These are phyloP conservation scores for Tigriopus japonicus DNA, from an alignment of 1,140 invertebrate species.

Conservation along the genomic window DNA sequence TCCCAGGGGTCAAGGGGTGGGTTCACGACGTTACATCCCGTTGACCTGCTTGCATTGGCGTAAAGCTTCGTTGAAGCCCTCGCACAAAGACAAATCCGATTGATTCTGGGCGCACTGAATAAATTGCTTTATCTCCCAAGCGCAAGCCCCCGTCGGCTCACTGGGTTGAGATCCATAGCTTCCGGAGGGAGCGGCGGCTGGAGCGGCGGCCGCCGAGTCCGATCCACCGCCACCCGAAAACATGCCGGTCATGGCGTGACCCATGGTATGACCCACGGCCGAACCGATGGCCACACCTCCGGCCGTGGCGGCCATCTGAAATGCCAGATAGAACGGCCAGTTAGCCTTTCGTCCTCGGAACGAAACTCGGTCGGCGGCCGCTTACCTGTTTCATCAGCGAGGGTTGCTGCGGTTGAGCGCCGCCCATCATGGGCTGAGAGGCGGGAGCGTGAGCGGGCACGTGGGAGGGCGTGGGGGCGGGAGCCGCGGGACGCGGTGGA, in stretches of 20 bases:
- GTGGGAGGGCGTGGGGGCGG: constrained; percentile 26
- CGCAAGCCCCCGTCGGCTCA: constrained; percentile 45
- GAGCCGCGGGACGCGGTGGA: constrained; percentile 23
- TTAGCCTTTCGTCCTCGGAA: background rate
- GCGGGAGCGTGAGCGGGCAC: constrained; percentile 8
- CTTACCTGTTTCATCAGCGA: constrained; percentile 60
- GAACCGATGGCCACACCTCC: constrained; percentile 73
- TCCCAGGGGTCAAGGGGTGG: too few relatives aligned
- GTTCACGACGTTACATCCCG: background rate
- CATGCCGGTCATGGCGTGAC: constrained; percentile 60
- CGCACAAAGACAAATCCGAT: constrained; percentile 59
- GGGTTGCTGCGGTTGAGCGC: constrained; percentile 34
- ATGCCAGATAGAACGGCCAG: background rate
- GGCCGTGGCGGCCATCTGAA: constrained; percentile 46
- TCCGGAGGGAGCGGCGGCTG: constrained; percentile 22
- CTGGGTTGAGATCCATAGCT: constrained; percentile 21
- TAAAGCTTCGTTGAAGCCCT: constrained; percentile 80
- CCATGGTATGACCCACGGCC: constrained; percentile 67
- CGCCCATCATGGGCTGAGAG: constrained; percentile 23
- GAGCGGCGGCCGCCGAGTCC: constrained; percentile 29
- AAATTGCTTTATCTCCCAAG: constrained; percentile 78
- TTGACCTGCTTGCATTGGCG: constrained; percentile 47
- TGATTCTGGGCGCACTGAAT: constrained; percentile 67
- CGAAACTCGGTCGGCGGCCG: constrained; percentile 18
- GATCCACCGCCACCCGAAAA: constrained; percentile 43